Conservation (phyloP, 92 coral and sea anemone genomes). For the Ricordea florida region DNA sequence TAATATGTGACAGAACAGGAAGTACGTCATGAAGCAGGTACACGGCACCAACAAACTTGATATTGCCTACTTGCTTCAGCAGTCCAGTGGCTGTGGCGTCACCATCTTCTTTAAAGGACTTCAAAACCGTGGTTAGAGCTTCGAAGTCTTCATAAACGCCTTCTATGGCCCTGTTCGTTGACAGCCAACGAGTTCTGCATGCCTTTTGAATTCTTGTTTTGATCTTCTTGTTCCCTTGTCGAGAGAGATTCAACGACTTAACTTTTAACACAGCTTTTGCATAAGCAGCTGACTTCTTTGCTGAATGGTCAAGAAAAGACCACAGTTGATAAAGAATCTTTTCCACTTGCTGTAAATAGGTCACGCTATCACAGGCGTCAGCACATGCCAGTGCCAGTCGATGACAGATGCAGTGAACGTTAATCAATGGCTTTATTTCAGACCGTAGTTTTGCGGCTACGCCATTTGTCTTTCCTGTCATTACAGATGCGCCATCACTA, state of each 20-base stretch:
- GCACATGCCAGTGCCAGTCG: slow-evolving; percentile 58
- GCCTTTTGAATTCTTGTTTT: slow-evolving; percentile 35
- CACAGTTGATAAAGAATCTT: slow-evolving; percentile 45
- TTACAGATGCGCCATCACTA: slow-evolving; percentile 64
- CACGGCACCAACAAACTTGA: slow-evolving; percentile 53
- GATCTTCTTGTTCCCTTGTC: slow-evolving; percentile 22
- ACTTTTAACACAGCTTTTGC: slow-evolving; percentile 39
- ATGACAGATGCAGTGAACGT: slow-evolving; percentile 56
- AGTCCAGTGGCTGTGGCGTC: slow-evolving; percentile 73
- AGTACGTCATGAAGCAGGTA: slow-evolving; percentile 49
- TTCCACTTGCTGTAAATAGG: slow-evolving; percentile 24
- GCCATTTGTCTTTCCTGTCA: slow-evolving; percentile 58
- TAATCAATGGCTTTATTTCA: slow-evolving; percentile 44
- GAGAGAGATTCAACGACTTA: slow-evolving; percentile 28
- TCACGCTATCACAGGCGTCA: slow-evolving; percentile 30
- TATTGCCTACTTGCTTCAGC: slow-evolving; percentile 46
- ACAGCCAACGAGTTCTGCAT: slow-evolving; percentile 45
- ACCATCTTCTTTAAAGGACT: slow-evolving; percentile 42
- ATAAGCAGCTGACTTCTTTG: slow-evolving; percentile 13
- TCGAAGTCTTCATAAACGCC: slow-evolving; percentile 64
- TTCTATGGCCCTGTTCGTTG: slow-evolving; percentile 45
- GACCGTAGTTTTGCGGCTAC: slow-evolving; percentile 61
- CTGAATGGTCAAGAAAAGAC: slow-evolving; percentile 36
- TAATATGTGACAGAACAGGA: slow-evolving; percentile 48
- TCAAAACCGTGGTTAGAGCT: slow-evolving; percentile 26